Evolutionary conservation across 2,113 vertebrate genomes (phyloP).

Genomic region (Mohoua ochrocephala): DNA sequence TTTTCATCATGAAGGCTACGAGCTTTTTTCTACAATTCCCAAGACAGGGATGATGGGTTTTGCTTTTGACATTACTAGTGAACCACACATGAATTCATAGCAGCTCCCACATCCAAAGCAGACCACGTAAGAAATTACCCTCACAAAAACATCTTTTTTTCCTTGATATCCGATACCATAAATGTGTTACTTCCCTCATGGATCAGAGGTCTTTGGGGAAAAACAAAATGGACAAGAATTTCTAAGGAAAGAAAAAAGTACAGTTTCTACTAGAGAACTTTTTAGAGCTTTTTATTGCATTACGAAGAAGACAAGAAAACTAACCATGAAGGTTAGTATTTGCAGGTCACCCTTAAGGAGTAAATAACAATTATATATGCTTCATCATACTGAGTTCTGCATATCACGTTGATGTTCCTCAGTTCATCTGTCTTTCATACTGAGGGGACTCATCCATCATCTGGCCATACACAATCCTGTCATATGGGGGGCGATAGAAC

Average conservation of each 20-base stretch:
- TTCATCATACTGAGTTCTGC: slow-evolving; percentile 13
- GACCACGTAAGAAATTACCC: background rate
- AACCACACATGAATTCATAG: background rate
- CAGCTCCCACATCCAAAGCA: background rate
- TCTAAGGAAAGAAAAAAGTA: background rate
- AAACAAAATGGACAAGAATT: background rate
- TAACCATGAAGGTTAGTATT: background rate
- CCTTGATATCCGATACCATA: background rate
- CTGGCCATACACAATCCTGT: slow-evolving; percentile 27
- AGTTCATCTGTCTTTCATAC: slow-evolving; percentile 29
- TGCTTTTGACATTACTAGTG: background rate
- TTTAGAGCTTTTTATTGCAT: background rate
- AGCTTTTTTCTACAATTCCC: background rate
- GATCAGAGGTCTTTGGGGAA: background rate
- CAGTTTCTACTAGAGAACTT: background rate
- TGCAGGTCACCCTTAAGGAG: slow-evolving; percentile 33
- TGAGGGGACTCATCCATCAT: slow-evolving; percentile 37
- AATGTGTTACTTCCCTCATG: background rate
- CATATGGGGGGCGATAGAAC: background rate
- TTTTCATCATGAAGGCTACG: background rate
- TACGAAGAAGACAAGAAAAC: background rate
- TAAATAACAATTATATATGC: slow-evolving; percentile 26
- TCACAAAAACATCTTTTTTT: background rate
- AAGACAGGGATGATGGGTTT: background rate
- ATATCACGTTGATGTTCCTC: background rate